phyloP scores from a whole-genome alignment of 2,113 vertebrate species.

The Pseudorasbora parva region DNA sequence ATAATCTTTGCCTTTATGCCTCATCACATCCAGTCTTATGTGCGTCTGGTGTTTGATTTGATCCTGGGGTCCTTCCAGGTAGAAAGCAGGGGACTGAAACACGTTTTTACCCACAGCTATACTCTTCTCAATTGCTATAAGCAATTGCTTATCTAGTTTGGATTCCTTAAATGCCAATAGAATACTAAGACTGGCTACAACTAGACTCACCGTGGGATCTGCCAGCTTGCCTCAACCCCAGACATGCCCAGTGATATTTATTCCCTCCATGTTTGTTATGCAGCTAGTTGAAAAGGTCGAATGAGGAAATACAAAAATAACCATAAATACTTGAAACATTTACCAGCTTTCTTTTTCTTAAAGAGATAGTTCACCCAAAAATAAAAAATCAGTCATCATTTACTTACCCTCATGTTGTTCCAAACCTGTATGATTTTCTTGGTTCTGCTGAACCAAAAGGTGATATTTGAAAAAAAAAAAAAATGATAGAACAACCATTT shows the following conservation, averaged over 20 bases:
- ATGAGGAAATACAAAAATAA: slow-evolving; percentile 11
- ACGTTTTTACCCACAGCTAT: not conserved
- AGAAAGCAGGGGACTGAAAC: slow-evolving; percentile 32
- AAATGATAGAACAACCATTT: no score
- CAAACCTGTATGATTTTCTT: no score
- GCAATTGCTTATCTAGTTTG: slow-evolving; percentile 18
- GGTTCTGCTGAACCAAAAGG: no score
- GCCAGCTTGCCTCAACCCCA: not conserved
- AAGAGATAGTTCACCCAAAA: no score
- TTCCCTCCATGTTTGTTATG: slow-evolving; percentile 33
- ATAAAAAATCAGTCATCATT: no score
- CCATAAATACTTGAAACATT: slow-evolving; percentile 7
- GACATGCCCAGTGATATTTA: slow-evolving; percentile 14
- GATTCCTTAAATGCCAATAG: slow-evolving; percentile 46
- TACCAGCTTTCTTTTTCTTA: slow-evolving; percentile 38
- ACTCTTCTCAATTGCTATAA: slow-evolving; percentile 16
- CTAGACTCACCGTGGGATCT: slow-evolving; percentile 32
- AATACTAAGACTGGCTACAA: slow-evolving; percentile 21
- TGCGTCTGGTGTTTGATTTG: slow-evolving; percentile 90
- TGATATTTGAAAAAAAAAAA: no score
- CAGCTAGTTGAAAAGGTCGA: slow-evolving; percentile 7
- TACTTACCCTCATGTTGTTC: no score
- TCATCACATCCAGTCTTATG: slow-evolving; percentile 75
- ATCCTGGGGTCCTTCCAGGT: slow-evolving; percentile 97
- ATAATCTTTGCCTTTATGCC: slow-evolving; percentile 93